Conservation (phyloP, 2,797 vertebrate genomes). For the Cetoscarus ocellatus region DNA sequence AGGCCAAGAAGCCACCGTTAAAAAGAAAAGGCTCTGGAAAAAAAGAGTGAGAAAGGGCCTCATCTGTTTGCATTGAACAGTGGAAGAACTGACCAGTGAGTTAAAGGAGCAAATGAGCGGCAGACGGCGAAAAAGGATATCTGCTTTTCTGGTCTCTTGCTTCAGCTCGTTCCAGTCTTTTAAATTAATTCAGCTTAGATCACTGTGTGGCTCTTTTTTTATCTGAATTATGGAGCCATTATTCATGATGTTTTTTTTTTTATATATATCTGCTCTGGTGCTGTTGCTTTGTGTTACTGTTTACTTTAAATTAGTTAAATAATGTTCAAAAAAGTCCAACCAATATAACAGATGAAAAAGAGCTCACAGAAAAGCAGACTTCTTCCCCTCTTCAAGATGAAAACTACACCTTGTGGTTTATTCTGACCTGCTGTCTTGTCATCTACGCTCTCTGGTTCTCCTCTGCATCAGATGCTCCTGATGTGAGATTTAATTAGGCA, state of each 20-base stretch:
- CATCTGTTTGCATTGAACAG: conserved; percentile 73
- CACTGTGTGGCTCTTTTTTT: conserved; percentile 32
- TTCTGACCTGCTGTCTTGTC: conserved; percentile 55
- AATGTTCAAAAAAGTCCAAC: neutral
- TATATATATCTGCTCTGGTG: neutral
- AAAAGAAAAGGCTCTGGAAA: conserved; percentile 73
- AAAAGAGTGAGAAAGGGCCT: conserved; percentile 66
- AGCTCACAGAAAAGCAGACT: neutral
- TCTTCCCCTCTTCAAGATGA: neutral
- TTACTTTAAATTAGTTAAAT: conserved; percentile 18
- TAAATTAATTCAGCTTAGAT: conserved; percentile 22
- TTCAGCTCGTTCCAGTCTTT: conserved; percentile 27
- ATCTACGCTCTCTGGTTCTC: conserved; percentile 59
- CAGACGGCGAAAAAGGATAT: conserved; percentile 61
- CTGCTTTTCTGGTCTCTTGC: conserved; percentile 47
- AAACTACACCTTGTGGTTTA: conserved; percentile 3
- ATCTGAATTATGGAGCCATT: conserved; percentile 9
- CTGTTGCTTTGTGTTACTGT: neutral
- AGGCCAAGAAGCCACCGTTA: conserved; percentile 73
- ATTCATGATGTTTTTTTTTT: neutral
- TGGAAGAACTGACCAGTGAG: conserved; percentile 75
- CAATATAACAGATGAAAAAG: neutral
- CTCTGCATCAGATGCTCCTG: conserved; percentile 68
- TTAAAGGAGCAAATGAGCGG: conserved; percentile 67
- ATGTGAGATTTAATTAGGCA: conserved; percentile 80